Evolutionary conservation across 2,113 vertebrate species (phyloP).

Genomic region (Oreochromis aureus): DNA sequence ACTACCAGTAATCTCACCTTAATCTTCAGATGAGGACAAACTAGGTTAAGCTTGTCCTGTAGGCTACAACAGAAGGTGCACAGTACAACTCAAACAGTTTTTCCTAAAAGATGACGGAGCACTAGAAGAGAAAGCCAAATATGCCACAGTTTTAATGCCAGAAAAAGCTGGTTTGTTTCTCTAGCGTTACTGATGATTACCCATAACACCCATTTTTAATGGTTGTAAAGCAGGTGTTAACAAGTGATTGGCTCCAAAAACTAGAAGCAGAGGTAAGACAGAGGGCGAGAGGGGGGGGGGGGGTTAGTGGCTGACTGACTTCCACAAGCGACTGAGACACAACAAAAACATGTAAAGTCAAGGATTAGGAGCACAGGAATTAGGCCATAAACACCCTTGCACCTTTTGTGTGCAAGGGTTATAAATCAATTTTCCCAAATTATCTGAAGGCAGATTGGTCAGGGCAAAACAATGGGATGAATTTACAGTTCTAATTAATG

Average conservation of each 20-base stretch:
- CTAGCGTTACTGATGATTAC: not conserved
- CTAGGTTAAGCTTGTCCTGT: constrained; percentile 36
- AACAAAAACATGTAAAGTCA: not conserved
- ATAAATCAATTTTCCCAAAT: not conserved
- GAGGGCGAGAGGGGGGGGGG: not conserved
- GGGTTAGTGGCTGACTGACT: not conserved
- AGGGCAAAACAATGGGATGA: not conserved
- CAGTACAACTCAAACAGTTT: not conserved
- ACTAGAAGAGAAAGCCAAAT: not conserved
- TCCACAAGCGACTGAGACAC: not conserved
- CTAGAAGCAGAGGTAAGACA: not conserved
- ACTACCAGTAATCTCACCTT: constrained; percentile 45
- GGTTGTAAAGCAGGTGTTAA: not conserved
- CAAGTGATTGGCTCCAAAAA: not conserved
- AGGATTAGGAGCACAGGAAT: not conserved
- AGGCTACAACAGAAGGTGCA: not conserved
- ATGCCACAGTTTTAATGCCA: not conserved
- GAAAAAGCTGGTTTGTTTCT: not conserved
- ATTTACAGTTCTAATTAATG: not conserved
- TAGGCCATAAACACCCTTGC: not conserved
- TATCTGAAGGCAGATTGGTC: not conserved
- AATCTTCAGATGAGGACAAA: constrained; percentile 33
- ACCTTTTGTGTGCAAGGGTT: not conserved
- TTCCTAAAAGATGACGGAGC: not conserved
- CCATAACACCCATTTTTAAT: not conserved